phyloP scores from a whole-genome alignment of 2,797 vertebrate genomes.

The Hapalemur alaotrensis region DNA sequence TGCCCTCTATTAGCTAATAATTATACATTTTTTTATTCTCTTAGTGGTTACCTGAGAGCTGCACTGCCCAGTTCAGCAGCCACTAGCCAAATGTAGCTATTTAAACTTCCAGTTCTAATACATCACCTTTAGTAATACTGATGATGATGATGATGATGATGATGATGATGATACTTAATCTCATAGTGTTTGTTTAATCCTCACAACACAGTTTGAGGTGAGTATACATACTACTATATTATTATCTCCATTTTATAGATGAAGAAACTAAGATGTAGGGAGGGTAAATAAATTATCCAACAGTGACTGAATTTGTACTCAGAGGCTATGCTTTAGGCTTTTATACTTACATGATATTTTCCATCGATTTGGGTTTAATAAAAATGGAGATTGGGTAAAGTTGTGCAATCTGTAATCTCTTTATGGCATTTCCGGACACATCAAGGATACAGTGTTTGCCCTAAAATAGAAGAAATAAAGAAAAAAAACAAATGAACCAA shows the following conservation, averaged over 20 bases:
- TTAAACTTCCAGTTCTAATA: conserved; percentile 35
- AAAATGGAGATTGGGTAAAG: conserved; percentile 96
- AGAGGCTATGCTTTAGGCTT: background rate
- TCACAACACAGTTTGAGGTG: background rate
- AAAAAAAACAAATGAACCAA: conserved; percentile 65
- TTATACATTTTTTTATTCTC: background rate
- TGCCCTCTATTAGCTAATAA: background rate
- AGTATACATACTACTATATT: background rate
- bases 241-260: conserved; percentile 31
- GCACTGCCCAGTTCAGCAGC: background rate
- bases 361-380: conserved; percentile 97
- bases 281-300: conserved; percentile 22
- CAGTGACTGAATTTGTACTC: background rate
- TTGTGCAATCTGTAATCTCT: conserved; percentile 95
- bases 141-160: background rate
- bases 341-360: conserved; percentile 96
- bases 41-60: background rate
- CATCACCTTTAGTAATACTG: background rate
- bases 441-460: conserved; percentile 99
- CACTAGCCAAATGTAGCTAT: background rate
- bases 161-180: background rate
- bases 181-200: background rate
- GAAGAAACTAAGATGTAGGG: background rate
- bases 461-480: conserved; percentile 82
- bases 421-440: conserved; percentile 98